phyloP scores from a whole-genome alignment of 35 echinoderm and acorn worm species.

The Diadema setosum region DNA sequence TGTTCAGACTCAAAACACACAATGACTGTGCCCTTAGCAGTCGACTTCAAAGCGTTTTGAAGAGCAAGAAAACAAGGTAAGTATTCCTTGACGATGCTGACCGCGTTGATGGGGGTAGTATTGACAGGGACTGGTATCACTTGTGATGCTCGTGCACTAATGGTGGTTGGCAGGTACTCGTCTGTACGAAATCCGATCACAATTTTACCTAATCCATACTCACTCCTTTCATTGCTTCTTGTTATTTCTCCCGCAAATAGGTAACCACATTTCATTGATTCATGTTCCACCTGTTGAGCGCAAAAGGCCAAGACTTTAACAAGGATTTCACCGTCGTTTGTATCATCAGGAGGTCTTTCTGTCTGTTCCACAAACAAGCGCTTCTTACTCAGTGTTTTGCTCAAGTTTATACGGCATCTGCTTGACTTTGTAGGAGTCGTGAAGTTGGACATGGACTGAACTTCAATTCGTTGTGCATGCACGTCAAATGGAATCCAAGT shows the following conservation, averaged over 20 bases:
- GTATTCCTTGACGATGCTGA: slow-evolving; percentile 91
- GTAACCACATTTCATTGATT: slow-evolving; percentile 34
- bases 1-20: slow-evolving; percentile 77
- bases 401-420: slow-evolving; percentile 72
- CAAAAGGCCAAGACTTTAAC: slow-evolving; percentile 78
- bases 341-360: slow-evolving; percentile 30
- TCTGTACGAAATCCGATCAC: slow-evolving; percentile 73
- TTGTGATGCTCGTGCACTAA: slow-evolving; percentile 60
- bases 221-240: slow-evolving; percentile 76
- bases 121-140: slow-evolving; percentile 81
- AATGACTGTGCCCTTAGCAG: slow-evolving; percentile 87
- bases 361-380: slow-evolving; percentile 78
- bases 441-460: slow-evolving; percentile 87
- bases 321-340: slow-evolving; percentile 50
- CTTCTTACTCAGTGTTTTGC: slow-evolving; percentile 75
- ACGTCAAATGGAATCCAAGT: slow-evolving; percentile 67
- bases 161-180: slow-evolving; percentile 39
- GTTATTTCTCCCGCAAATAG: slow-evolving; percentile 73
- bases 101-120: slow-evolving; percentile 73
- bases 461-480: slow-evolving; percentile 44
- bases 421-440: slow-evolving; percentile 85
- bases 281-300: slow-evolving; percentile 59
- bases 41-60: slow-evolving; percentile 79
- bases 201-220: slow-evolving; percentile 78
- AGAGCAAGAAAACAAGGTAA: slow-evolving; percentile 92